Conservation (phyloP, 1,140 invertebrate genomes). For the Cyclina sinensis region DNA sequence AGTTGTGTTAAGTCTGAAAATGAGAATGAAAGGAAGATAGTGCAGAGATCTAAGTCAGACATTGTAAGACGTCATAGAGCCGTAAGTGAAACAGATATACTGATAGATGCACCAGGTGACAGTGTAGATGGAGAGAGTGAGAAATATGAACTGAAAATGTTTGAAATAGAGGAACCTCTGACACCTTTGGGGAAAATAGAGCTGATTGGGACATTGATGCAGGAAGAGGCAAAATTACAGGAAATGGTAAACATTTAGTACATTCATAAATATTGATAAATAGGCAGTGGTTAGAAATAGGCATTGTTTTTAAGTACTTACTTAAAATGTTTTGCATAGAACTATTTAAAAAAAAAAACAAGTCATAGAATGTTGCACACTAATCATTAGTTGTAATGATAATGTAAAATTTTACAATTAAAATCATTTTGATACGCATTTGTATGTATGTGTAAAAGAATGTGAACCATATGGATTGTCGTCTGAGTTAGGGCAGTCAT, state of each 20-base stretch:
- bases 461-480: too few relatives aligned
- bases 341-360: too few relatives aligned
- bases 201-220: constrained; percentile 62
- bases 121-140: neutral
- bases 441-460: too few relatives aligned
- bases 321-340: too few relatives aligned
- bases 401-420: too few relatives aligned
- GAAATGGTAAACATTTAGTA: constrained; percentile 39
- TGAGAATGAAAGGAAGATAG: neutral
- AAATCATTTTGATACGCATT: too few relatives aligned
- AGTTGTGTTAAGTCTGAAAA: neutral
- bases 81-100: constrained; percentile 46
- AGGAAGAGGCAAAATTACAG: constrained; percentile 59
- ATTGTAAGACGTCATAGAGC: constrained; percentile 25
- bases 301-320: too few relatives aligned
- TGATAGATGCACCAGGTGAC: neutral
- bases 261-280: too few relatives aligned
- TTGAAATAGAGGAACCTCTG: constrained; percentile 23
- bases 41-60: constrained; percentile 62
- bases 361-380: too few relatives aligned
- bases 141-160: neutral
- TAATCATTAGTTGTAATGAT: too few relatives aligned
- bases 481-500: too few relatives aligned
- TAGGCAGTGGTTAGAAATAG: too few relatives aligned
- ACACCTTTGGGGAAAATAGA: constrained; percentile 49